These are phyloP conservation scores for Sturmia bella DNA, from an alignment of 2,888 invertebrate species.

Conservation along the genomic window DNA sequence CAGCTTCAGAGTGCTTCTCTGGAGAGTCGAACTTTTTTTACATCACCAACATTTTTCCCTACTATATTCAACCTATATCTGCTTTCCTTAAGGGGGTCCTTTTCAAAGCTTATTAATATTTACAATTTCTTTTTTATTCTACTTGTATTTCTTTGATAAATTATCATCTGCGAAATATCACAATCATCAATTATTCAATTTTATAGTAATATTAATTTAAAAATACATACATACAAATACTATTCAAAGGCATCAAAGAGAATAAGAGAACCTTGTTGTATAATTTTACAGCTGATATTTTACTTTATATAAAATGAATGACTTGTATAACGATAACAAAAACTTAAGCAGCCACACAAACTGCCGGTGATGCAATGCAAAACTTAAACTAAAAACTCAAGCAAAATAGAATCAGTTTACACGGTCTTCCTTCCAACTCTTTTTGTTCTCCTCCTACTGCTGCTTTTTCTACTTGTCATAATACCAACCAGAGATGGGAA, in stretches of 20 bases:
- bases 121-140: too few species aligned
- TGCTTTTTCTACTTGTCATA: too few species aligned
- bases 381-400: conserved; percentile 62
- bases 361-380: conserved; percentile 53
- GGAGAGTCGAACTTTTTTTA: too few species aligned
- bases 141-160: not conserved
- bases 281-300: conserved; percentile 54
- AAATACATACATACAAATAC: conserved; percentile 4
- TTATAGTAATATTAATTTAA: conserved; percentile 12
- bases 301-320: conserved; percentile 52
- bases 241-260: conserved; percentile 11
- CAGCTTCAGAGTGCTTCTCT: too few species aligned
- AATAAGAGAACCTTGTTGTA: conserved; percentile 45
- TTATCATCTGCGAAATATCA: conserved; percentile 11
- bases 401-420: conserved; percentile 54
- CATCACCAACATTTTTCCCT: too few species aligned
- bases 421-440: conserved; percentile 21
- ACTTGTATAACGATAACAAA: conserved; percentile 45
- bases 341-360: conserved; percentile 13
- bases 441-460: not conserved
- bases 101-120: too few species aligned
- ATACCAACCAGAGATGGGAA: too few species aligned
- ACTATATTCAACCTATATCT: too few species aligned
- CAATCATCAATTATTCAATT: conserved; percentile 44
- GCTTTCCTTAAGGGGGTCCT: too few species aligned